Evolutionary conservation across 2,113 vertebrate species (phyloP).

Genomic region (Calyptommatus sinebrachiatus): DNA sequence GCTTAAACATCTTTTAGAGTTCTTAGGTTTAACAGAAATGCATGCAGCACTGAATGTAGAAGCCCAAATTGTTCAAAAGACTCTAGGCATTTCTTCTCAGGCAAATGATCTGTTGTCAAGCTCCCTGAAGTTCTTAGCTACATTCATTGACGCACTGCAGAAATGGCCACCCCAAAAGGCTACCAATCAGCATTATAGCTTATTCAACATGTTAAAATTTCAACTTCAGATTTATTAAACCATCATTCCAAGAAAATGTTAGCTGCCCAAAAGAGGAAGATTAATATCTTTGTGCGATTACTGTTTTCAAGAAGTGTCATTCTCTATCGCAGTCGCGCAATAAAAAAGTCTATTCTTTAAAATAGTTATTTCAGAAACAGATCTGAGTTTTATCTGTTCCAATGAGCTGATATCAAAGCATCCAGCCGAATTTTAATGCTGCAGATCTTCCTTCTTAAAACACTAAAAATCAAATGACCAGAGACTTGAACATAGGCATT

Average conservation of each 20-base stretch:
- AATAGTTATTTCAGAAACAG: conserved; percentile 12
- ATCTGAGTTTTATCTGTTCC: conserved; percentile 1
- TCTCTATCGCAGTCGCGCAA: not conserved
- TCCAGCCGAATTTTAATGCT: not conserved
- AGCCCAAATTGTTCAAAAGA: not conserved
- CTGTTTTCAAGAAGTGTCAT: conserved; percentile 26
- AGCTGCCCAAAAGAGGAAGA: conserved; percentile 39
- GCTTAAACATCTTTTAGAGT: not conserved
- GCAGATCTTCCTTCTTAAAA: not conserved
- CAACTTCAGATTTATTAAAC: conserved; percentile 53
- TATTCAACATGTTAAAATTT: conserved; percentile 49
- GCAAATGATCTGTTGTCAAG: not conserved
- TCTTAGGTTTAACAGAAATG: not conserved
- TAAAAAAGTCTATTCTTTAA: not conserved
- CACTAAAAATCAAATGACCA: not conserved
- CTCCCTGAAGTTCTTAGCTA: conserved; percentile 25
- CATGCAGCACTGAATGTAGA: not conserved
- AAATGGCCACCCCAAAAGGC: conserved; percentile 33
- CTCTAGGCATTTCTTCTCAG: not conserved
- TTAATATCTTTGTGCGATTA: conserved; percentile 28
- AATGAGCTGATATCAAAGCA: not conserved
- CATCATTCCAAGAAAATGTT: conserved; percentile 45
- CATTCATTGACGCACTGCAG: conserved; percentile 21
- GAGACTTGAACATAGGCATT: not conserved
- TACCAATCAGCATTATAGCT: conserved; percentile 48